Evolutionary conservation across 2,797 vertebrate genomes (phyloP), one percentile per base, ranked within the genome.

Genomic region (Dermochelys coriacea): DNA sequence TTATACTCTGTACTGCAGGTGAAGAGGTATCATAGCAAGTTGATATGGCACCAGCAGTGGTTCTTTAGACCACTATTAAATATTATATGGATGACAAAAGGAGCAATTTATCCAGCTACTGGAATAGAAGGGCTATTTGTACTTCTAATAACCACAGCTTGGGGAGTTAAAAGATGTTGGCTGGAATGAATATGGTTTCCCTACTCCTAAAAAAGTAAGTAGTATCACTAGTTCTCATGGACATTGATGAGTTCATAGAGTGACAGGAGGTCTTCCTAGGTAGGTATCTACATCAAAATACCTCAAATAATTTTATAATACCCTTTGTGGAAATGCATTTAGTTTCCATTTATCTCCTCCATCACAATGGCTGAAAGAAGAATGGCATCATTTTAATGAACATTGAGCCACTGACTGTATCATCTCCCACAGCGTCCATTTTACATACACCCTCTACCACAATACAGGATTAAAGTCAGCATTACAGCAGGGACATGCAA

Each of bases 41-140:
- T 59, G n/a, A 7, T 25, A 47, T 61, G 84, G 2, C 34, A 85
- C 2, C 45, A 16, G 3, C 3, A 71, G 27, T 80, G 27, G 15
- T 41, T 75, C 80, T 37, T 79, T 75, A 23, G 64, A 54, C 1
- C 80, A 7, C 14, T 23, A 3, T n/a, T 80, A 45, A 85, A 77
- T 4, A 18, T 15, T 84, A 0, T 9, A 8, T 18, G 7, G 61
- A 57, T 71, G 93, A 74, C 0, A 78, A 8, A 71, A 37, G 18
- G 16, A 59, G 74, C 29, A 8, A 4, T 57, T 55, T 80, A 49
- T 21, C 2, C 18, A 64, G 3, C 2, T 1, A 0, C 49, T 14
- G 18, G 15, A 6, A 51, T 47, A 80, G 49, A 83, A 77, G 8
- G 4, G 12, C 4, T 82, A 29, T 49, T 27, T 0, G 0, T 75